Percentiles rank a stretch among this genome's conserved stretches.
Conservation (phyloP, 2,797 vertebrate species). For the Chanos chanos region DNA sequence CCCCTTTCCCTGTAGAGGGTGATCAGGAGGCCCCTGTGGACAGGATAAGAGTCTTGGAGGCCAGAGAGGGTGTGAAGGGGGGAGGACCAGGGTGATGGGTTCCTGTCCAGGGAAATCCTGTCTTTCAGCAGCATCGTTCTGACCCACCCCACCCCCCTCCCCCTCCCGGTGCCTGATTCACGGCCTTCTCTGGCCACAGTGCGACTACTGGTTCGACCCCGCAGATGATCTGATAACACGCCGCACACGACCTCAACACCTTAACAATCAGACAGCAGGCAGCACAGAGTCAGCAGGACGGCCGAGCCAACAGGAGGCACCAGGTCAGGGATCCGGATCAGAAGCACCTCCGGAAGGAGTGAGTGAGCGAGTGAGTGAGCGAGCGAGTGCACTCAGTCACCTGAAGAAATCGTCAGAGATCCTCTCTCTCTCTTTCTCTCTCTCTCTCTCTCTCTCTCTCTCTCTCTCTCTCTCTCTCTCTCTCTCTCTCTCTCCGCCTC, state of each 20-base stretch:
- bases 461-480: background rate
- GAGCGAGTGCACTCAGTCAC: background rate
- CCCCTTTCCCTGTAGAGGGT: slow-evolving; percentile 38
- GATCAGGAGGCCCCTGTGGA: slow-evolving; percentile 29
- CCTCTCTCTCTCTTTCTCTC: background rate
- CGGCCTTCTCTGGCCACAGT: background rate
- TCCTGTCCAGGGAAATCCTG: slow-evolving; percentile 76
- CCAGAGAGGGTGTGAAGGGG: slow-evolving; percentile 10
- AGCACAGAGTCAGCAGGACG: background rate
- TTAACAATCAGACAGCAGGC: background rate
- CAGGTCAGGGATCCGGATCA: background rate
- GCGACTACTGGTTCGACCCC: background rate
- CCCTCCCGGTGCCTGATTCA: slow-evolving; percentile 20
- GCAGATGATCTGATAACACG: background rate
- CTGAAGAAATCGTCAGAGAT: background rate
- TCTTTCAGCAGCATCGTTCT: slow-evolving; percentile 57
- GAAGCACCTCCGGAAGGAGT: too few relatives aligned
- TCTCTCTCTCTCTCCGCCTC: background rate
- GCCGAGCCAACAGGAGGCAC: background rate
- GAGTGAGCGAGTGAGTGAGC: too few relatives aligned
- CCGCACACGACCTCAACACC: slow-evolving; percentile 9
- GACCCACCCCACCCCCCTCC: slow-evolving; percentile 25
- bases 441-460: background rate
- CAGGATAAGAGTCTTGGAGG: slow-evolving; percentile 54
- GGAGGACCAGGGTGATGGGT: slow-evolving; percentile 43